These are phyloP conservation scores for Punctoribates punctum DNA, from an alignment of 2,888 invertebrate species.

Conservation along the genomic window DNA sequence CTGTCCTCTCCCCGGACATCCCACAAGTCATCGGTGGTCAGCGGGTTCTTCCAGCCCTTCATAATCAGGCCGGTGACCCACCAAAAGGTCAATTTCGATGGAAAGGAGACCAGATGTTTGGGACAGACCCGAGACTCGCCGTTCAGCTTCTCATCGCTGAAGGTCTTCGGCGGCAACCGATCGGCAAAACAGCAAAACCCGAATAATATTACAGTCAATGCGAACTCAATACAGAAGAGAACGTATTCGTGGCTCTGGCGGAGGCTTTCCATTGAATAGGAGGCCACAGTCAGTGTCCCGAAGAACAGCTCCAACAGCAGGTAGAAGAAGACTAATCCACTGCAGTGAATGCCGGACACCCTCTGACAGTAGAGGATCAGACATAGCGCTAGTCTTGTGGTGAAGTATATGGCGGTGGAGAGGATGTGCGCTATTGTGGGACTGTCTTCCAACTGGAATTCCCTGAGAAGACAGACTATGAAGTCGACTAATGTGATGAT, in stretches of 20 bases:
- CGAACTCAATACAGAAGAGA: neutral
- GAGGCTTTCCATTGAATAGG: neutral
- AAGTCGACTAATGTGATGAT: neutral
- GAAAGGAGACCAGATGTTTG: conserved; percentile 52
- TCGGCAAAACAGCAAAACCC: conserved; percentile 35
- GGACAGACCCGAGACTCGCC: conserved; percentile 48
- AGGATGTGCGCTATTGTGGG: conserved; percentile 7
- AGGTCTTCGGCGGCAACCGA: neutral
- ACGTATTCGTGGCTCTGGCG: neutral
- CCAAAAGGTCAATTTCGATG: conserved; percentile 54
- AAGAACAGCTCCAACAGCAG: neutral
- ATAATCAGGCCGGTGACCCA: conserved; percentile 53
- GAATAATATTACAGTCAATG: conserved; percentile 8
- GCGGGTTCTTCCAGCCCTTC: conserved; percentile 28
- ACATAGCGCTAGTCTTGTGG: neutral
- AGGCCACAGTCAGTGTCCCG: neutral
- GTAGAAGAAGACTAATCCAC: conserved; percentile 38
- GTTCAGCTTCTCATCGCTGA: neutral
- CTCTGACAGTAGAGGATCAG: conserved; percentile 32
- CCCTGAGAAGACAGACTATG: neutral
- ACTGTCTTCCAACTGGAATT: neutral
- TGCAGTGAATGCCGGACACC: conserved; percentile 10
- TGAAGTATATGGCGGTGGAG: neutral
- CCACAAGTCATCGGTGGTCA: conserved; percentile 33
- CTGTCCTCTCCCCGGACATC: neutral